Percentiles rank a stretch among this genome's conserved stretches.
phyloP scores from a whole-genome alignment of 1,140 invertebrate genomes.

The Euura lappo region DNA sequence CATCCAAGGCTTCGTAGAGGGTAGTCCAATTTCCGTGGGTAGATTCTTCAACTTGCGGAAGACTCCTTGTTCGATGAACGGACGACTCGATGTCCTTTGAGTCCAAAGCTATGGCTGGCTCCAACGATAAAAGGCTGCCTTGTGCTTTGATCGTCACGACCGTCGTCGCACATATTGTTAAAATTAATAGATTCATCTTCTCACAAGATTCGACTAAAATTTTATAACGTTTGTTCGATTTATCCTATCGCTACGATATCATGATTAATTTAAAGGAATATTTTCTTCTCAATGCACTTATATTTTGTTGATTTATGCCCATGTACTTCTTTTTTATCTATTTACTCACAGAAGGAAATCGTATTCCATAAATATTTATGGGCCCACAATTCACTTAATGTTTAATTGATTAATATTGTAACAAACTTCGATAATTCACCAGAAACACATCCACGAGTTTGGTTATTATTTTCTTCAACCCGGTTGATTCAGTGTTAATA shows the following conservation, averaged over 20 bases:
- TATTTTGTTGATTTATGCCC: background rate
- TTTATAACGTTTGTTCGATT: background rate
- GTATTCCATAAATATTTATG: no score
- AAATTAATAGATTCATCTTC: background rate
- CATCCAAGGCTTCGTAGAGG: constrained; percentile 54
- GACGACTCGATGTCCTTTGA: constrained; percentile 1
- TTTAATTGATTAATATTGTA: no score
- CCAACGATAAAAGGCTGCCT: background rate
- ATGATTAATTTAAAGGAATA: background rate
- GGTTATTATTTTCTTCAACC: no score
- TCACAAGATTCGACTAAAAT: background rate
- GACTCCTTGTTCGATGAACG: constrained; percentile 35
- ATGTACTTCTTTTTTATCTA: background rate
- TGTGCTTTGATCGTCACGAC: background rate
- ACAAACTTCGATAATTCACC: no score
- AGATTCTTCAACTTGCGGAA: constrained; percentile 29
- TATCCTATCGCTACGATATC: background rate
- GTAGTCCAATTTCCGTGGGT: constrained; percentile 42
- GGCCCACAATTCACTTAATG: no score
- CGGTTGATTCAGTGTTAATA: no score
- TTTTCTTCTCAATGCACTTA: background rate
- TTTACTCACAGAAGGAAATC: no score
- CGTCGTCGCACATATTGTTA: constrained; percentile 24
- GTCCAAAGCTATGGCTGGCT: background rate
- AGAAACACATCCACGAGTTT: no score